phyloP scores from a whole-genome alignment of 1,140 invertebrate genomes.

The Mycetomoellerius zeteki region DNA sequence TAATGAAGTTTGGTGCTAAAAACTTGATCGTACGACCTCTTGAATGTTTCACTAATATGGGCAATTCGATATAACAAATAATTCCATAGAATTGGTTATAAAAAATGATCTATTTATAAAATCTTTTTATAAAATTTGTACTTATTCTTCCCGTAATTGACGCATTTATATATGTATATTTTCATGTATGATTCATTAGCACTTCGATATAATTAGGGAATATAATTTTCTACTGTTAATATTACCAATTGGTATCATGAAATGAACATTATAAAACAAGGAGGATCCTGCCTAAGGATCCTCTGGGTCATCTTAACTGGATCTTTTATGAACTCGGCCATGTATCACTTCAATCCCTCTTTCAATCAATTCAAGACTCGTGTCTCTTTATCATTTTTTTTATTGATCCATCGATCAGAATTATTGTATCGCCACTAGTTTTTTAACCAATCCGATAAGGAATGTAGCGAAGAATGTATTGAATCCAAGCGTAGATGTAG shows the following conservation, averaged over 20 bases:
- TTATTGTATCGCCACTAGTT: conserved; percentile 4
- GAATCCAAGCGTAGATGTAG: background rate
- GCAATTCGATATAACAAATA: background rate
- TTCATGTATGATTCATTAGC: conserved; percentile 11
- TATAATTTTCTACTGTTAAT: background rate
- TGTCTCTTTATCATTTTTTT: background rate
- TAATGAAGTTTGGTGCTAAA: background rate
- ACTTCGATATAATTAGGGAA: conserved; percentile 6
- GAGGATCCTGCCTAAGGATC: background rate
- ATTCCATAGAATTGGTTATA: background rate
- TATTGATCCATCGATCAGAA: conserved; percentile 25
- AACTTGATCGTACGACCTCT: background rate
- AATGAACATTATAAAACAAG: conserved; percentile 18
- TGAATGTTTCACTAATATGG: background rate
- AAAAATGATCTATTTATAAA: conserved; percentile 2
- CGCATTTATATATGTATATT: background rate
- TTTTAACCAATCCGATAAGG: background rate
- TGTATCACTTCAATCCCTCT: conserved; percentile 28
- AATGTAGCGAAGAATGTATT: background rate
- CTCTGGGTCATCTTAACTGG: background rate
- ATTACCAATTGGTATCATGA: background rate
- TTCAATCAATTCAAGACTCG: conserved; percentile 19
- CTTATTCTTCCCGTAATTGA: background rate
- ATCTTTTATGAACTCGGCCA: conserved; percentile 23
- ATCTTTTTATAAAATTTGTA: conserved; percentile 3